Conservation (phyloP, 2,888 invertebrate species). For the Ommatoiulus sabulosus region DNA sequence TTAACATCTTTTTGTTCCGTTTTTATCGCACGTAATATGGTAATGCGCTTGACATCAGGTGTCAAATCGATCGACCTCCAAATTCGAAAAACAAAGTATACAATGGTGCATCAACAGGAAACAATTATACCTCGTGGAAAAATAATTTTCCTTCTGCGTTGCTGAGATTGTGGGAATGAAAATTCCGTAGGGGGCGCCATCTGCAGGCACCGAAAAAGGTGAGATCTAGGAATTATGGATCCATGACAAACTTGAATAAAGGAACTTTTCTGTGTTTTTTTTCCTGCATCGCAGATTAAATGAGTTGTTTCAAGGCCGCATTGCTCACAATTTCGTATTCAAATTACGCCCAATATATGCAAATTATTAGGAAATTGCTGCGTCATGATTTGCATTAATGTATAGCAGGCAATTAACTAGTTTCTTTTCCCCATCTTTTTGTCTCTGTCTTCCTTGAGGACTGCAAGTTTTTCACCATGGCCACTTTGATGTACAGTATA, state of each 20-base stretch:
- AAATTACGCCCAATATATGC: background rate
- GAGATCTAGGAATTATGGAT: background rate
- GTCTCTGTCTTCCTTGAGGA: no score
- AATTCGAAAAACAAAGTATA: constrained; percentile 23
- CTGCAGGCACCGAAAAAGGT: background rate
- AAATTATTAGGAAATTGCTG: constrained; percentile 34
- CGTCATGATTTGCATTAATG: background rate
- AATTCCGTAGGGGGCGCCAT: background rate
- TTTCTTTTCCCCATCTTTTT: no score
- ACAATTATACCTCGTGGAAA: background rate
- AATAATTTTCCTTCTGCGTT: background rate
- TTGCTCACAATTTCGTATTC: background rate
- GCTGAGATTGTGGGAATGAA: background rate
- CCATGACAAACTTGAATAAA: background rate
- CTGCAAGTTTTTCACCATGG: no score
- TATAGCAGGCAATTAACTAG: background rate
- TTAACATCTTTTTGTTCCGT: background rate
- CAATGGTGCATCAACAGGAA: constrained; percentile 14
- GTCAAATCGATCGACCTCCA: constrained; percentile 21
- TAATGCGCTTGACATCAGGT: background rate
- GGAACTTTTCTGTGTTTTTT: background rate
- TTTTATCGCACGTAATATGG: constrained; percentile 19
- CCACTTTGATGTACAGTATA: no score
- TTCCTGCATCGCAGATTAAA: background rate
- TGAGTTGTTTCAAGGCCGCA: constrained; percentile 25